These are phyloP conservation scores for Caenorhabditis brenneri DNA, from an alignment of 1,140 invertebrate species.

Conservation along the genomic window DNA sequence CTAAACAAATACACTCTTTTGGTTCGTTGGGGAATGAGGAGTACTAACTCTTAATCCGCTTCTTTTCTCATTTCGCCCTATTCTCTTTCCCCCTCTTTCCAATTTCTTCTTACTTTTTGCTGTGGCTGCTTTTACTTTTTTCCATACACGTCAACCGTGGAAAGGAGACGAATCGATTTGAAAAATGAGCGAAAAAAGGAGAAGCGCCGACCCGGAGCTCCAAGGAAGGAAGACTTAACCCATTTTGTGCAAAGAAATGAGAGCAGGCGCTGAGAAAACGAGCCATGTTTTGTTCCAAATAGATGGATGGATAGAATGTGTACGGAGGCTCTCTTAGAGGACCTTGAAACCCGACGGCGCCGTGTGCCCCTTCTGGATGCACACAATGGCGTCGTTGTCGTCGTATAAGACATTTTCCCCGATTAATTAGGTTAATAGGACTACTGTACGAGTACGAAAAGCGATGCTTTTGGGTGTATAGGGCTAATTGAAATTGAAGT, in stretches of 20 bases:
- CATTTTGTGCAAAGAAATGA: conserved; percentile 40
- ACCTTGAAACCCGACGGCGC: background rate
- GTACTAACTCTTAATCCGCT: background rate
- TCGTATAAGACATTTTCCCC: conserved; percentile 6
- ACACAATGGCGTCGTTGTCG: too few relatives aligned
- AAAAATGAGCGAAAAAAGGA: conserved; percentile 22
- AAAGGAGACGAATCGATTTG: conserved; percentile 18
- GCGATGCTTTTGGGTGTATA: background rate
- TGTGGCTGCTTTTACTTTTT: background rate
- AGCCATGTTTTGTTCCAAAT: conserved; percentile 29
- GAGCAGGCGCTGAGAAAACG: conserved; percentile 26
- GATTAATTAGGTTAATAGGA: conserved; percentile 35
- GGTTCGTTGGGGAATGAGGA: too few relatives aligned
- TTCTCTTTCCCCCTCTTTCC: too few relatives aligned
- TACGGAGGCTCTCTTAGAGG: background rate
- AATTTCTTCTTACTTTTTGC: background rate
- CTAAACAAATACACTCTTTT: background rate
- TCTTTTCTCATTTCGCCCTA: background rate
- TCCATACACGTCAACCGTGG: background rate
- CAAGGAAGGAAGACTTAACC: conserved; percentile 37
- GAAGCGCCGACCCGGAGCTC: background rate
- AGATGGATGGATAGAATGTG: background rate
- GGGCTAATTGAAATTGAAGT: conserved; percentile 43
- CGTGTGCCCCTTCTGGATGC: conserved; percentile 5
- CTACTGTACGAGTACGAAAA: conserved; percentile 29